phyloP scores from a whole-genome alignment of 2,888 invertebrate species.

The Furcula furcula region DNA sequence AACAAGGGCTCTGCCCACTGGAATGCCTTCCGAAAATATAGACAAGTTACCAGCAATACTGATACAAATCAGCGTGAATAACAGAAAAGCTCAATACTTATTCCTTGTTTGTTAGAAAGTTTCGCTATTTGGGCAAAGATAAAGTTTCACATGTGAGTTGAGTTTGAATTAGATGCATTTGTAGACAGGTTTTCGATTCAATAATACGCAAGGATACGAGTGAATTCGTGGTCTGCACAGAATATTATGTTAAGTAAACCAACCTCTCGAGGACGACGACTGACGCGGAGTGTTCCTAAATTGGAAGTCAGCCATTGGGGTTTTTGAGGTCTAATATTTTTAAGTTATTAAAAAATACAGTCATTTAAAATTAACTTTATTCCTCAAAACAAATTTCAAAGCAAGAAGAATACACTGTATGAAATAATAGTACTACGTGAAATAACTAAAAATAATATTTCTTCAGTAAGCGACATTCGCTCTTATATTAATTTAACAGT shows the following conservation, averaged over 20 bases:
- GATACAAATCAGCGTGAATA: slow-evolving; percentile 54
- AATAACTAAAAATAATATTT: no score
- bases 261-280: slow-evolving; percentile 38
- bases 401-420: no score
- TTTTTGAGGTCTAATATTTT: no score
- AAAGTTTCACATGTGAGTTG: slow-evolving; percentile 20
- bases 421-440: no score
- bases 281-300: slow-evolving; percentile 15
- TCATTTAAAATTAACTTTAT: no score
- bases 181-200: slow-evolving; percentile 50
- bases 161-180: slow-evolving; percentile 38
- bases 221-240: slow-evolving; percentile 41
- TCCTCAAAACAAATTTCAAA: no score
- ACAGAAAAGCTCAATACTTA: slow-evolving; percentile 34
- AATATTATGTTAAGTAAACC: slow-evolving; percentile 62
- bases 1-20: slow-evolving; percentile 47
- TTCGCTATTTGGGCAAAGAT: slow-evolving; percentile 22
- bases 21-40: slow-evolving; percentile 41
- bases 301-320: slow-evolving; percentile 14
- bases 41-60: slow-evolving; percentile 53
- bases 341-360: no score
- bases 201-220: slow-evolving; percentile 47
- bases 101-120: slow-evolving; percentile 36
- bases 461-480: no score
- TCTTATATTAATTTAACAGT: no score